phyloP scores from a whole-genome alignment of 2,888 invertebrate species.

The Andrena camellia region DNA sequence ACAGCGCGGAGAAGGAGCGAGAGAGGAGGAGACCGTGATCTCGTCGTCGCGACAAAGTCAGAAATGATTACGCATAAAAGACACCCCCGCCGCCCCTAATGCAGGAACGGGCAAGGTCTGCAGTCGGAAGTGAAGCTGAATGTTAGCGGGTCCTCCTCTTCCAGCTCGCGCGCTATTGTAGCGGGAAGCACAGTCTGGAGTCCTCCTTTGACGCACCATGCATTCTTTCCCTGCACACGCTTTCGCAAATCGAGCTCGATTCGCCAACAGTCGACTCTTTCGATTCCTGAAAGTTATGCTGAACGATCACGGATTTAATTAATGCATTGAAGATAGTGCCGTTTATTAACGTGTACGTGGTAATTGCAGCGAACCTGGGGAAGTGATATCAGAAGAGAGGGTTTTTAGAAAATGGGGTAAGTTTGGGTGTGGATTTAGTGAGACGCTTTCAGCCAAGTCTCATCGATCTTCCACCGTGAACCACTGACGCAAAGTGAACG shows the following conservation, averaged over 20 bases:
- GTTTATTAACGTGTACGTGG: no score
- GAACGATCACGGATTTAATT: neutral
- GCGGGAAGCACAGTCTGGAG: neutral
- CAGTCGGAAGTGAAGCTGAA: conserved; percentile 49
- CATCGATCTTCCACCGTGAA: neutral
- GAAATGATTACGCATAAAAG: conserved; percentile 70
- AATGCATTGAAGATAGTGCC: neutral
- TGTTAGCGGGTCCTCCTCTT: conserved; percentile 39
- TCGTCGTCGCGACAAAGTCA: conserved; percentile 71
- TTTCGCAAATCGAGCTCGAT: neutral
- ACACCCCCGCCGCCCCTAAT: conserved; percentile 5
- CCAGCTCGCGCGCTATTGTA: conserved; percentile 1
- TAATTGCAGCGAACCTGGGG: no score
- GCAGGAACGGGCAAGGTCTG: conserved; percentile 27
- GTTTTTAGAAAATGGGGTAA: no score
- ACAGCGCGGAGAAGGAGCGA: neutral
- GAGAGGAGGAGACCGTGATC: conserved; percentile 47
- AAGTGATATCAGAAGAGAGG: no score
- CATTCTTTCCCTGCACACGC: neutral
- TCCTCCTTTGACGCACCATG: neutral
- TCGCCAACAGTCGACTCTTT: neutral
- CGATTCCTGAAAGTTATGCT: neutral
- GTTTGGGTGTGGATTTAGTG: no score
- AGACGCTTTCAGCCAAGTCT: no score
- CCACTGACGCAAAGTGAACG: neutral